Evolutionary conservation across 2,888 invertebrate species (phyloP), one percentile per base, ranked within the genome.

Genomic region (Chrysolina americana): DNA sequence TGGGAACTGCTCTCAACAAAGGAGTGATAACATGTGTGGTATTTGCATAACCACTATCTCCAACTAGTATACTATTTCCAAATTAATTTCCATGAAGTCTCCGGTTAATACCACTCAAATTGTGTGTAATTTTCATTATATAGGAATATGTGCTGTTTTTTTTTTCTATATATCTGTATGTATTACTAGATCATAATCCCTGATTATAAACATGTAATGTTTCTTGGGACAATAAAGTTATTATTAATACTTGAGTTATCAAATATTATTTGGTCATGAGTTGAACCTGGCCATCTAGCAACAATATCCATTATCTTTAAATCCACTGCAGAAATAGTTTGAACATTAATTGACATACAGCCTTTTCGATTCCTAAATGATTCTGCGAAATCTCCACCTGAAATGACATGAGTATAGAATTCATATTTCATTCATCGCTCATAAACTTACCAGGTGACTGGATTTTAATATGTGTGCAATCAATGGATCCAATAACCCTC

Each of bases 11-110:
- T 44, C 19, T 11, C n/a, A 53, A 17, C 3, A 70, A 9, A 28
- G 70, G 70, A 41, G 70, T 70, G 19, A 70, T 41, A 17, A 70
- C 63, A 48, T 70, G 48, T 28, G 19, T 21, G 6, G 70, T 70
- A 47, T 70, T 41, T 1, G 70, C 21, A 41, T 63, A 70, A 11
- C 62, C 62, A 69, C 69, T 62, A 23, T 69, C 62, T 5, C 17
- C 59, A 15, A 69, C 62, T 19, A 59, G n/a, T 13, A 41, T 5
- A 41, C 64, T 41, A 64, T 64, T 65, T 13, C 41, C 44, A 69
- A 69, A 69, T n/a, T 69, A 47, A 47, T 69, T 69, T 41, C 44
- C 41, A 44, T 41, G 28, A 15, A 62, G 59, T 44, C 59, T 13
- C 41, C 47, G 47, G 28, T 65, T 50, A 6, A 53, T 13, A n/a